phyloP scores from a whole-genome alignment of 2,113 vertebrate species.

The Zapus hudsonius region DNA sequence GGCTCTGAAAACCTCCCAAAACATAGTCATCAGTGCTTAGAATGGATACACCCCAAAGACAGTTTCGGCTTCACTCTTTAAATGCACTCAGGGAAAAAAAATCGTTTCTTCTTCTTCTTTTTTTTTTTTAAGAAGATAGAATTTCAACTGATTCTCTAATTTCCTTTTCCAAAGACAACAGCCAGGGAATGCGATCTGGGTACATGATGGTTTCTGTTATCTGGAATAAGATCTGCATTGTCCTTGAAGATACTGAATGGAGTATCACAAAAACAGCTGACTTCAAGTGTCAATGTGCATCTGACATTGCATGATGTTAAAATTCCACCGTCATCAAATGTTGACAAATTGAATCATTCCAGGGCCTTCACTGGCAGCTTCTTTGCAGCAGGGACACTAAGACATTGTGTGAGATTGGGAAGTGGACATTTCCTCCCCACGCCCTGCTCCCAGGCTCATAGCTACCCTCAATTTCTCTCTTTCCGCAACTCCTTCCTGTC shows the following conservation, averaged over 20 bases:
- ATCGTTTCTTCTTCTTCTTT: no score
- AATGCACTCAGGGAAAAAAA: not conserved
- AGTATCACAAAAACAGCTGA: not conserved
- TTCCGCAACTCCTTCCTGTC: not conserved
- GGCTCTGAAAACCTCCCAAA: not conserved
- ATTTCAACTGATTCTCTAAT: not conserved
- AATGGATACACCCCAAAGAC: not conserved
- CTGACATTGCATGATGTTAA: not conserved
- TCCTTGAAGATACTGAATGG: not conserved
- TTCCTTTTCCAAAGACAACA: not conserved
- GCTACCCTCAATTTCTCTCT: not conserved
- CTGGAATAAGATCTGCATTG: not conserved
- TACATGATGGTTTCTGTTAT: not conserved
- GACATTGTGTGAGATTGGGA: not conserved
- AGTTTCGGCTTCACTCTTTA: not conserved
- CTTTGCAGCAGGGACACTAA: not conserved
- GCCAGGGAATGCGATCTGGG: not conserved
- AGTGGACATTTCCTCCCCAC: not conserved
- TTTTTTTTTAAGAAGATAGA: not conserved
- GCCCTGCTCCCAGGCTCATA: not conserved
- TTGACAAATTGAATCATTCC: not conserved
- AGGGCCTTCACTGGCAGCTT: not conserved
- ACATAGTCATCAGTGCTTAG: not conserved
- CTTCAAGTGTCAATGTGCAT: not conserved
- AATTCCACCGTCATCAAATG: not conserved